phyloP scores from a whole-genome alignment of 2,797 vertebrate species.

The Bovichtus diacanthus region DNA sequence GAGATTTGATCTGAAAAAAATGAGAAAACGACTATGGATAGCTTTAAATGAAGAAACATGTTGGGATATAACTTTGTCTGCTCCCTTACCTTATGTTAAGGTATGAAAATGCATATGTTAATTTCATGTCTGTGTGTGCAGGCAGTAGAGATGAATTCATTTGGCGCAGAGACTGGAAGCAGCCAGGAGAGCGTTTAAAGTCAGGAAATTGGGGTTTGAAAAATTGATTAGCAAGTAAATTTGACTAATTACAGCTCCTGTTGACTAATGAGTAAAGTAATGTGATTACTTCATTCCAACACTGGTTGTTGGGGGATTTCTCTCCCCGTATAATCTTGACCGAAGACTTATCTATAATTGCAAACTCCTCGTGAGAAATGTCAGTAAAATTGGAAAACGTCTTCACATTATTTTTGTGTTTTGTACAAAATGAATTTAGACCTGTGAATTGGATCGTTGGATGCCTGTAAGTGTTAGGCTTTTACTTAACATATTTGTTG shows the following conservation, averaged over 20 bases:
- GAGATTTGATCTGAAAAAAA: constrained; percentile 2
- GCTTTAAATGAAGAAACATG: not conserved
- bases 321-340: not conserved
- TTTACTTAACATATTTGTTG: constrained; percentile 21
- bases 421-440: not conserved
- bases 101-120: not conserved
- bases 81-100: not conserved
- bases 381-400: not conserved
- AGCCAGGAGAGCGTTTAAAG: not conserved
- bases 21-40: not conserved
- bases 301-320: not conserved
- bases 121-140: not conserved
- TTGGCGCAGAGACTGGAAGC: constrained; percentile 14
- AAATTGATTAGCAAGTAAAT: not conserved
- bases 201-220: constrained; percentile 1
- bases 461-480: not conserved
- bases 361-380: not conserved
- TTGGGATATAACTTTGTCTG: not conserved
- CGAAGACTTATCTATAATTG: not conserved
- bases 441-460: no score
- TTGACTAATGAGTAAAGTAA: not conserved
- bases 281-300: not conserved
- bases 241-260: not conserved
- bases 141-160: not conserved
- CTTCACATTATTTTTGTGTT: not conserved